These are phyloP conservation scores for Tribolium castaneum DNA, from an alignment of 1,140 invertebrate species.

Conservation along the genomic window DNA sequence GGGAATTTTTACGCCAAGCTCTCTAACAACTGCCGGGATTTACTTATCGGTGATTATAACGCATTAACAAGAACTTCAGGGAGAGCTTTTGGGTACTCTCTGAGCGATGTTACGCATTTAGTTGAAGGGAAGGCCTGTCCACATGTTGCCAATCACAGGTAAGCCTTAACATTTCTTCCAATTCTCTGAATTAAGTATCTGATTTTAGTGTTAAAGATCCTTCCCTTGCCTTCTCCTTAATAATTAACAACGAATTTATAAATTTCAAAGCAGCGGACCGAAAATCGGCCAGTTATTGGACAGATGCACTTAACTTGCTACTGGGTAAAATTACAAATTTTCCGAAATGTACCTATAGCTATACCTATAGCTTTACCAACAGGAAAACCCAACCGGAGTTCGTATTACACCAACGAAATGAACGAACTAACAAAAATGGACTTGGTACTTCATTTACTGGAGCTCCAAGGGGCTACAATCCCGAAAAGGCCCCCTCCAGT, in stretches of 20 bases:
- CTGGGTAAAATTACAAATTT: constrained; percentile 40
- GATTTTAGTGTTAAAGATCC: constrained; percentile 48
- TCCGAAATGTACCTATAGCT: background rate
- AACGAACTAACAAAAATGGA: constrained; percentile 57
- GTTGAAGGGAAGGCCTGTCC: constrained; percentile 56
- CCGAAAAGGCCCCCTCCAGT: constrained; percentile 56
- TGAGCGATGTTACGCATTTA: constrained; percentile 55
- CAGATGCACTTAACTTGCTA: constrained; percentile 56
- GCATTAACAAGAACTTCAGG: constrained; percentile 22
- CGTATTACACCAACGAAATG: constrained; percentile 56
- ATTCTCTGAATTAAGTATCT: too few species aligned
- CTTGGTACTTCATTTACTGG: constrained; percentile 56
- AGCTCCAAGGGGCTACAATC: constrained; percentile 58
- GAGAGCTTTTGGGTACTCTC: background rate
- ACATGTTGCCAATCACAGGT: constrained; percentile 50
- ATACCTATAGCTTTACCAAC: constrained; percentile 8
- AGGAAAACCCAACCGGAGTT: constrained; percentile 53
- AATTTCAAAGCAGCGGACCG: constrained; percentile 56
- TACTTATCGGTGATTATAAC: constrained; percentile 47
- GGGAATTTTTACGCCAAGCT: constrained; percentile 49
- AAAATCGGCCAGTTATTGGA: constrained; percentile 55
- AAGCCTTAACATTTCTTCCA: background rate
- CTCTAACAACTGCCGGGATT: constrained; percentile 51
- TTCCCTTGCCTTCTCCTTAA: constrained; percentile 51
- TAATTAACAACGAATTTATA: constrained; percentile 50